Evolutionary conservation across 2,113 vertebrate species (phyloP).

Genomic region (Hymenochirus boettgeri): DNA sequence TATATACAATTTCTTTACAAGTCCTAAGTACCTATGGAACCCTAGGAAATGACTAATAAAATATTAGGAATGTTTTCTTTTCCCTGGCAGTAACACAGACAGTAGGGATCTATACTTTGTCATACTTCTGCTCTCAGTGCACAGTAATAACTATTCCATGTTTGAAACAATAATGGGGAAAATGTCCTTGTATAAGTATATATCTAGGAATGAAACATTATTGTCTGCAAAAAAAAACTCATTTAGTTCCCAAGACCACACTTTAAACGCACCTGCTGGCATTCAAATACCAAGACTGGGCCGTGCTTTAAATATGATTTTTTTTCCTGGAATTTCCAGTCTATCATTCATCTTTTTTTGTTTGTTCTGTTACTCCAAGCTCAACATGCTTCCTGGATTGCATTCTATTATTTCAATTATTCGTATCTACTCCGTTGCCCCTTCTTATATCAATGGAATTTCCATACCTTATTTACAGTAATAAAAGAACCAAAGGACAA

Average conservation of each 20-base stretch:
- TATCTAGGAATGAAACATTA: slow-evolving; percentile 20
- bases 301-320: too few species aligned
- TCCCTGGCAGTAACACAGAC: slow-evolving; percentile 29
- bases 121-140: slow-evolving; percentile 32
- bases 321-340: too few species aligned
- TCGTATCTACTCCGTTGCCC: too few species aligned
- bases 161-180: slow-evolving; percentile 22
- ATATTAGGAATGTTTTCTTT: slow-evolving; percentile 26
- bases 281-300: neutral
- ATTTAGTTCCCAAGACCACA: slow-evolving; percentile 1
- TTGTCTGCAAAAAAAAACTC: slow-evolving; percentile 5
- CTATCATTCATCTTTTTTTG: neutral
- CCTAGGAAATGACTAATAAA: slow-evolving; percentile 41
- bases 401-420: too few species aligned
- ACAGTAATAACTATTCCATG: slow-evolving; percentile 39
- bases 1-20: slow-evolving; percentile 13
- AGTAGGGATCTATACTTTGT: slow-evolving; percentile 39
- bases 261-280: too few species aligned
- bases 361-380: too few species aligned
- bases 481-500: too few species aligned
- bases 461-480: too few species aligned
- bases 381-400: too few species aligned
- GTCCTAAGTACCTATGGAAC: slow-evolving; percentile 35
- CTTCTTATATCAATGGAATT: too few species aligned
- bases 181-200: slow-evolving; percentile 13